Base-by-base conservation (phyloP, 2,888 invertebrate species). In the Aethes cnicana region DNA sequence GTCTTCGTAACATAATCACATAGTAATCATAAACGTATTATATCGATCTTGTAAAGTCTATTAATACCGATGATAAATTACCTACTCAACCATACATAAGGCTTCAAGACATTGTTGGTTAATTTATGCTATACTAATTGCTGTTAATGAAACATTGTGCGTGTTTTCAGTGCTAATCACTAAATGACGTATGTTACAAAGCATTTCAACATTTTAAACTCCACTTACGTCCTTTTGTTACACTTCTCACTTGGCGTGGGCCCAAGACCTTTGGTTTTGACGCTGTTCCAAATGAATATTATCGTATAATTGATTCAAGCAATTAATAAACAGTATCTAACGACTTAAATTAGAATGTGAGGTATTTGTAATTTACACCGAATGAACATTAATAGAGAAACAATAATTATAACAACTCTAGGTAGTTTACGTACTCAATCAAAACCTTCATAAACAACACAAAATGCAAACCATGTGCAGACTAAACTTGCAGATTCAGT, bases 81-180 rank as follows among this genome's bases (percentile, higher is more conserved):
- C 36, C 35, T 36, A 21, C 17, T 43, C 42, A 41, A 33, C 12
- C 23, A 39, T 39, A 39, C 39, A 14, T 44, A 43, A 30, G 50
- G 36, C 26, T 47, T 21, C 43, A 30, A 44, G 30, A 44, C 14
- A 50, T 43, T 28, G 35, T 18, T 50, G 43, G 59, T 63, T 78
- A 82, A 81, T 80, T 77, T 78, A 84, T 80, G 72, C 75, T 77
- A 77, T 83, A 78, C 81, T 85, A 84, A 85, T 84, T 81, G 80
- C 66, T 62, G 48, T 66, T 81, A 85, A 86, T 84, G 74, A 82
- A 82, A 76, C 75, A 74, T 71, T 77, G 72, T 48, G 9, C 18
- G 14, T 20, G 12, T 26, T n/a, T 23, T 1, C 9, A 3, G 6
- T 14, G 9, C 23, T 9, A 26, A 20, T 16, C 6, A n/a, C 21